Conservation (phyloP, 2,888 invertebrate species). For the Maniola hyperantus region DNA sequence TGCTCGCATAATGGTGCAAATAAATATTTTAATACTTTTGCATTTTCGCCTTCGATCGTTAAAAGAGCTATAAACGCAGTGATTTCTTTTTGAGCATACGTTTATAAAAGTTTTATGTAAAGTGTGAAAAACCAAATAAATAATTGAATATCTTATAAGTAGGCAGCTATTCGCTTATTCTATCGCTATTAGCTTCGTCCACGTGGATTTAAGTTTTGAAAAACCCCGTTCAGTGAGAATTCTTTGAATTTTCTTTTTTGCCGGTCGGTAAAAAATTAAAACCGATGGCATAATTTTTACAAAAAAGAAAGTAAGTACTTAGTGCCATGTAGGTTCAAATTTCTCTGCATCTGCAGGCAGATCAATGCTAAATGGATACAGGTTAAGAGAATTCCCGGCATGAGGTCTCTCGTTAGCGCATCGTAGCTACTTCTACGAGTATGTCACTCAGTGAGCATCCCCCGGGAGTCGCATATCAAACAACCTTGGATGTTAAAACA, state of each 20-base stretch:
- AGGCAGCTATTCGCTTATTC: no score
- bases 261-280: no score
- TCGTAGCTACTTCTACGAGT: no score
- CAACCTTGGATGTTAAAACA: constrained; percentile 37
- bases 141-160: no score
- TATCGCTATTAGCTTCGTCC: no score
- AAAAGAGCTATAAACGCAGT: constrained; percentile 44
- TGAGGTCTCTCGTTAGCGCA: constrained; percentile 49
- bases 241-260: no score
- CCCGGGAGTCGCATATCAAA: constrained; percentile 45
- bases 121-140: no score
- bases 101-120: background rate
- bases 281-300: no score
- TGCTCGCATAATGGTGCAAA: constrained; percentile 30
- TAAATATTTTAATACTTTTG: constrained; percentile 46
- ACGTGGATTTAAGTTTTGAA: no score
- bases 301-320: no score
- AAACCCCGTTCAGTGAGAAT: no score
- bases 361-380: constrained; percentile 47
- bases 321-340: background rate
- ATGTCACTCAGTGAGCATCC: constrained; percentile 43
- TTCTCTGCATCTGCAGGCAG: constrained; percentile 26
- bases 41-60: constrained; percentile 48
- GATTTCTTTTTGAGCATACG: constrained; percentile 23
- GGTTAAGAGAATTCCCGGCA: constrained; percentile 46